phyloP scores from a whole-genome alignment of 2,797 vertebrate genomes.

The Gila robusta region DNA sequence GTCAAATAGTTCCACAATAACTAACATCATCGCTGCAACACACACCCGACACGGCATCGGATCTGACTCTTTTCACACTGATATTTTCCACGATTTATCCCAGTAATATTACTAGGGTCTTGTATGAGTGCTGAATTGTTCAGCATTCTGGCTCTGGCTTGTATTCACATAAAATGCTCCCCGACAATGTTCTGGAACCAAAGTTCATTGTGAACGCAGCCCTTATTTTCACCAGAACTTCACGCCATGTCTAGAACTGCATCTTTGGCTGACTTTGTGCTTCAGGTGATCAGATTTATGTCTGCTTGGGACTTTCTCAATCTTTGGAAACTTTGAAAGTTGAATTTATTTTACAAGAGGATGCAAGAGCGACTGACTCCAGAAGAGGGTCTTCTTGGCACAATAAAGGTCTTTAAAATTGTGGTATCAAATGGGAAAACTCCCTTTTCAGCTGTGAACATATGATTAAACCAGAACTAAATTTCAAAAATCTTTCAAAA shows the following conservation, averaged over 20 bases:
- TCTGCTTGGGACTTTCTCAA: conserved; percentile 76
- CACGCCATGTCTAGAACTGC: conserved; percentile 74
- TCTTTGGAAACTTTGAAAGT: no score
- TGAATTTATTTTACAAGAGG: no score
- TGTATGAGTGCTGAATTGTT: not conserved
- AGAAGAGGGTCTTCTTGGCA: no score
- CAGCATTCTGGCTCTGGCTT: not conserved
- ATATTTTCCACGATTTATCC: not conserved
- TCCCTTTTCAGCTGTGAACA: no score
- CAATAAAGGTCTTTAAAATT: no score
- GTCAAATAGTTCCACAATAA: not conserved
- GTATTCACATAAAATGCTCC: not conserved
- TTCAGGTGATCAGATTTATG: conserved; percentile 77
- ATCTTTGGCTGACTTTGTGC: conserved; percentile 72
- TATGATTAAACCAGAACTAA: no score
- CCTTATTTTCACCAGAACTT: not conserved
- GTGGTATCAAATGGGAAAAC: no score
- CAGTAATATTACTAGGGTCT: not conserved
- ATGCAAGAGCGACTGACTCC: no score
- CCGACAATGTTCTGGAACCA: not conserved
- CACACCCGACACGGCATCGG: not conserved
- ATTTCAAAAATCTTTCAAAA: no score
- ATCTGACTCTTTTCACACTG: not conserved
- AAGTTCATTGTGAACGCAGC: not conserved
- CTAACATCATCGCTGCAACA: not conserved